These are phyloP conservation scores for Drosophila ananassae DNA, from an alignment of 1,140 invertebrate species.

Conservation along the genomic window DNA sequence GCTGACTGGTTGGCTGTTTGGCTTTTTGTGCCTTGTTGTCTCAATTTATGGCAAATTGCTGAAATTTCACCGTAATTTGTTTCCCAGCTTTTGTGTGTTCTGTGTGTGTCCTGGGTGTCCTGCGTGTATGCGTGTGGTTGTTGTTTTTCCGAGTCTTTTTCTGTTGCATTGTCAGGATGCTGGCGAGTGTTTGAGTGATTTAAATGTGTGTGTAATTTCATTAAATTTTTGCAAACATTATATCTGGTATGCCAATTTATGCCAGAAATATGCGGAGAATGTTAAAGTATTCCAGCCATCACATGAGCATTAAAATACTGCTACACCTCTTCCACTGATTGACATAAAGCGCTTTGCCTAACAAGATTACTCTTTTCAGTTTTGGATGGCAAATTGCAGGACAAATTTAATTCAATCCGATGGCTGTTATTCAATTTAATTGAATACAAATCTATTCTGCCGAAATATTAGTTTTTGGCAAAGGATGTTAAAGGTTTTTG, in stretches of 20 bases:
- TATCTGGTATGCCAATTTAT: conserved; percentile 65
- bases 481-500: neutral
- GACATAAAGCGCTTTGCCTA: conserved; percentile 8
- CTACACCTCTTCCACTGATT: conserved; percentile 21
- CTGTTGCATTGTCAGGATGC: conserved; percentile 25
- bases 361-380: neutral
- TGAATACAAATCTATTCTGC: neutral
- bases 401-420: conserved; percentile 16
- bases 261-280: conserved; percentile 73
- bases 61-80: conserved; percentile 79
- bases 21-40: conserved; percentile 80
- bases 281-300: conserved; percentile 53
- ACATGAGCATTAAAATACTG: conserved; percentile 7
- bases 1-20: conserved; percentile 54
- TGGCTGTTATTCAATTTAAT: neutral
- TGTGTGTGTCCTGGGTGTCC: conserved; percentile 23
- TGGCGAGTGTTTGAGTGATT: conserved; percentile 67
- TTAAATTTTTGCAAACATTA: conserved; percentile 65
- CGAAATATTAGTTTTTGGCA: neutral
- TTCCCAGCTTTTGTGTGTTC: conserved; percentile 26
- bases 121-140: conserved; percentile 7
- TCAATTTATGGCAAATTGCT: conserved; percentile 82
- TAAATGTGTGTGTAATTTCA: conserved; percentile 67
- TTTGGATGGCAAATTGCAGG: neutral
- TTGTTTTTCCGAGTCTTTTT: conserved; percentile 45